Evolutionary conservation across 2,113 vertebrate species (phyloP).

Genomic region (Orthochromis malagaraziensis): DNA sequence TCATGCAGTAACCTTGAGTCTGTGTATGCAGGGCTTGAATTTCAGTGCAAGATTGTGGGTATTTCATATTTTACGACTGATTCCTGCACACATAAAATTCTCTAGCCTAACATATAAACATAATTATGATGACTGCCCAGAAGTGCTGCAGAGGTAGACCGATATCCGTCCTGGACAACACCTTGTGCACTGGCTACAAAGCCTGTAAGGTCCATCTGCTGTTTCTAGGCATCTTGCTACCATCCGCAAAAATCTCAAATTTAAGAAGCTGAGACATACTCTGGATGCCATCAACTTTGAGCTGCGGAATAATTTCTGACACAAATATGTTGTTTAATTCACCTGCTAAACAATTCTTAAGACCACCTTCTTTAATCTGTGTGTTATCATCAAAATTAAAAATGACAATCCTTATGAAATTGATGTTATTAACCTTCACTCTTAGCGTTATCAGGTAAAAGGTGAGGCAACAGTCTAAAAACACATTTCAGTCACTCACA

Average conservation of each 20-base stretch:
- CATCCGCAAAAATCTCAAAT: background rate
- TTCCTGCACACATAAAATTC: background rate
- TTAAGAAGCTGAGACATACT: background rate
- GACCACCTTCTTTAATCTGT: background rate
- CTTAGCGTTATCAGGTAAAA: background rate
- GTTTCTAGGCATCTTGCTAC: background rate
- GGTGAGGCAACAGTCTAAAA: background rate
- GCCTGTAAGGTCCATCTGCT: background rate
- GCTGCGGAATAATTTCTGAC: background rate
- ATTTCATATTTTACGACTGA: background rate
- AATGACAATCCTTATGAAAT: background rate
- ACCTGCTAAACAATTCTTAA: background rate
- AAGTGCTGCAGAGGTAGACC: background rate
- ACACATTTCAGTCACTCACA: background rate
- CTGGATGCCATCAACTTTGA: background rate
- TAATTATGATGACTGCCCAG: background rate
- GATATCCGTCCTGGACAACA: background rate
- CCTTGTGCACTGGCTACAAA: background rate
- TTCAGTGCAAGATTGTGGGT: background rate
- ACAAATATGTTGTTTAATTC: background rate
- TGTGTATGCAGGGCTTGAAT: background rate
- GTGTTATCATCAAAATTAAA: background rate
- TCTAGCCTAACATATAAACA: background rate
- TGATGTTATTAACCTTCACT: background rate
- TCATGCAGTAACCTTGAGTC: background rate